Evolutionary conservation across 2,113 vertebrate species (phyloP).

Genomic region (Oryzias curvinotus): DNA sequence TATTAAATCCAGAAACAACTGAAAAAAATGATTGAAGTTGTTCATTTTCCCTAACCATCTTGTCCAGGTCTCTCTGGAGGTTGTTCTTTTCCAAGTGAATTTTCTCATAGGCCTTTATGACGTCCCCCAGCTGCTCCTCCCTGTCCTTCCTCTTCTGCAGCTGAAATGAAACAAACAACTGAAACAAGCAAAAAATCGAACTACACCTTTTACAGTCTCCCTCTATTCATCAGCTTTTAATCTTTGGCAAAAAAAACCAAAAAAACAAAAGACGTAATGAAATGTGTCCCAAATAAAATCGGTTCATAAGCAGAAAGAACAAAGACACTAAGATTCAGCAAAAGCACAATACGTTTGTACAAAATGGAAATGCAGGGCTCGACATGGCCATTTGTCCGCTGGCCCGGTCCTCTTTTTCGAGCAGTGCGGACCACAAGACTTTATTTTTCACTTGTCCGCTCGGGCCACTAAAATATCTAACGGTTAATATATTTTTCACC

Average conservation of each 20-base stretch:
- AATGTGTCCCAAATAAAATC: slow-evolving; percentile 27
- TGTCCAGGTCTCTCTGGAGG: slow-evolving; percentile 90
- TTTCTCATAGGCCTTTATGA: slow-evolving; percentile 97
- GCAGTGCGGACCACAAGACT: too few species aligned
- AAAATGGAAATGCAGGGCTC: too few species aligned
- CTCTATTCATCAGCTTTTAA: slow-evolving; percentile 26
- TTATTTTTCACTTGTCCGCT: too few species aligned
- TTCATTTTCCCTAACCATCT: slow-evolving; percentile 82
- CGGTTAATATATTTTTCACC: too few species aligned
- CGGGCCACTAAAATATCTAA: too few species aligned
- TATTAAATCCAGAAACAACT: too few species aligned
- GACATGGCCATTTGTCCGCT: too few species aligned
- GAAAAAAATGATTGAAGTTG: too few species aligned
- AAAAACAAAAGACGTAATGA: slow-evolving; percentile 17
- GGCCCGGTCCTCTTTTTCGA: too few species aligned
- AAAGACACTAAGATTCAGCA: slow-evolving; percentile 32
- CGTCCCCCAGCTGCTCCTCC: slow-evolving; percentile 94
- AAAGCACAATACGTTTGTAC: not conserved
- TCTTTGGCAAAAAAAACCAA: slow-evolving; percentile 20
- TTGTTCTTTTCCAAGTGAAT: slow-evolving; percentile 96
- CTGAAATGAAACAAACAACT: slow-evolving; percentile 55
- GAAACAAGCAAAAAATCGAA: not conserved
- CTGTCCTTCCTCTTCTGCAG: slow-evolving; percentile 94
- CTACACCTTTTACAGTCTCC: slow-evolving; percentile 6
- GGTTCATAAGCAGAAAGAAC: slow-evolving; percentile 43